Base-by-base conservation (phyloP, 2,797 vertebrate genomes). In the Coregonus ussuriensis region DNA sequence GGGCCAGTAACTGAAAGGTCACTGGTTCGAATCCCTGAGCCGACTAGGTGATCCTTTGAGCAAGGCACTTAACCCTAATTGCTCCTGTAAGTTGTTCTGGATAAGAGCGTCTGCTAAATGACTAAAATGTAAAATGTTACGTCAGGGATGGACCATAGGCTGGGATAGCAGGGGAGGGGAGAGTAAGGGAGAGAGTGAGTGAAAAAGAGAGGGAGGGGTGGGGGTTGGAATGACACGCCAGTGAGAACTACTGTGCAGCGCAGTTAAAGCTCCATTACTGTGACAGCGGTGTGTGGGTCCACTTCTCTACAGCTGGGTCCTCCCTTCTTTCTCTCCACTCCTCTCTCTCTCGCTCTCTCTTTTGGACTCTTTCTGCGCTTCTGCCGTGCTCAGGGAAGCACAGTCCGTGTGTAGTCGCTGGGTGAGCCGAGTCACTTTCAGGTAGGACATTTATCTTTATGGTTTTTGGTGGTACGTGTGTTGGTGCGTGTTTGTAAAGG, bases 221-320 rank as follows among this genome's bases (percentile, higher is more conserved):
- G 51, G 72, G 77, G 82, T 72, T 69, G 84, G 67, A 66, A 18
- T 25, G 74, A 79, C n/a, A 77, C 80, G 79, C 80, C 71, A 86
- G 76, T 51, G 54, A 82, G 83, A 72, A 73, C 76, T 77, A 63
- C 72, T 53, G 59, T 76, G 74, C 77, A 79, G 86, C 83, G 74
- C 83, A 85, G 89, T 85, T 81, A 81, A 88, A 87, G 77, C 78
- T 87, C 77, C 81, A 76, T 87, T 89, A 81, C 84, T 91, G 86
- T 89, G 84, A 91, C 87, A 86, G 86, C 88, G 83, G 88, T 81
- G 76, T 87, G 77, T 84, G 16, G 76, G 82, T 81, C 41, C 81
- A 29, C 80, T 75, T 77, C 41, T 47, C 83, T 73, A 52, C 41
- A 14, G 35, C 79, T 63, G 70, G n/a, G 54, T 74, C 59, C 77